Evolutionary conservation across 2,888 invertebrate genomes (phyloP), one percentile per base, ranked within the genome.

Genomic region (Tolmerus cingulatus): DNA sequence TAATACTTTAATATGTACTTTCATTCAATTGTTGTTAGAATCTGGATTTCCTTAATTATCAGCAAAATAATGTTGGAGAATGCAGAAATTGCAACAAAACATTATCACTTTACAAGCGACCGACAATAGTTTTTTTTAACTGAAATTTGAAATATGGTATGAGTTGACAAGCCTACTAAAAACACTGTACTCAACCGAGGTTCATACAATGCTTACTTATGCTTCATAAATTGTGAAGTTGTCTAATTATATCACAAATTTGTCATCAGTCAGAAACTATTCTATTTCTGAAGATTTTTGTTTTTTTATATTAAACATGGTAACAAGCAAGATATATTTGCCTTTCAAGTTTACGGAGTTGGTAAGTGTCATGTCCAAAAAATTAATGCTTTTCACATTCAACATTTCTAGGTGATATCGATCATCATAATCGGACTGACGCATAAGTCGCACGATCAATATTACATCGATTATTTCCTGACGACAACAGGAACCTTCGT

Each of bases 391-490:
- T 81, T 30, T 34, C 5, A 57, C 8, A 30, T 19, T 46, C 12
- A 37, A 81, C 9, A 34, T 57, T 81, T 30, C n/a, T 5, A 81
- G 57, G 19, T 81, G 14, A 30, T 81, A 34, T 30, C 55, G 4
- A 34, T 81, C 14, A 16, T 55, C n/a, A 81, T 81, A 34, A 81
- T 81, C 30, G 81, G 81, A 16, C n/a, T 81, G 2, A 55, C 34
- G 8, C 81, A 81, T 12, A 55, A 34, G n/a, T 81, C 81, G 14
- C 16, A 51, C n/a, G 51, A 81, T n/a, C 27, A 27, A 14, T 81
- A 81, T n/a, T 81, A 81, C n/a, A 55, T 81, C 16, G 81, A 81
- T 23, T 81, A 55, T n/a, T 27, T n/a, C 27, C 19, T 81, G 12
- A 27, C 57, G 19, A 81, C 81, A 1, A n/a, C 81, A 7, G 81